These are phyloP conservation scores for Onychomys torridus DNA, from an alignment of 2,797 vertebrate genomes.

Conservation along the genomic window DNA sequence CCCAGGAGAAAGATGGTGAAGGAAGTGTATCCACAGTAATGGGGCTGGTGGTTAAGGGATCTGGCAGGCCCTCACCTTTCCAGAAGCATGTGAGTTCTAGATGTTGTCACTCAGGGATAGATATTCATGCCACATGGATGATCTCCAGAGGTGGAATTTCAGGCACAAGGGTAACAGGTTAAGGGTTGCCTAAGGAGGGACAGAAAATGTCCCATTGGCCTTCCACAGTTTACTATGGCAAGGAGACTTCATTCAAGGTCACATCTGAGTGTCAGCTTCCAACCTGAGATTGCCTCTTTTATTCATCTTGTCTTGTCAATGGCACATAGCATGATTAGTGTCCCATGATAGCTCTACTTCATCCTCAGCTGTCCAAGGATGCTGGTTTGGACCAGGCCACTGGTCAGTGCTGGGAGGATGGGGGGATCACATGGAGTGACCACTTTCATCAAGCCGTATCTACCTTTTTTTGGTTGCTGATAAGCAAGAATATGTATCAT, in stretches of 20 bases:
- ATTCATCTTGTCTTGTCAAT: background rate
- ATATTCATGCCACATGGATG: background rate
- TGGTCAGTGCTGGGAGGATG: background rate
- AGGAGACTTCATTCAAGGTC: background rate
- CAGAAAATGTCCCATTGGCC: background rate
- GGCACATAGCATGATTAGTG: background rate
- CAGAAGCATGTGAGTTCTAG: slow-evolving; percentile 11
- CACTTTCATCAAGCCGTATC: background rate
- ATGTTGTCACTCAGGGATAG: background rate
- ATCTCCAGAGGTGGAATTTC: background rate
- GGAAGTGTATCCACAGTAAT: background rate
- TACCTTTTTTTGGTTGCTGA: background rate
- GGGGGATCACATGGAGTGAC: background rate
- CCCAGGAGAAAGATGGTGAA: background rate
- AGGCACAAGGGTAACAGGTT: background rate
- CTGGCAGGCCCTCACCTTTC: background rate
- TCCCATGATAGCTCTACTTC: background rate
- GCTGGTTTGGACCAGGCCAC: background rate
- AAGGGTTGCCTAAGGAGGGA: background rate
- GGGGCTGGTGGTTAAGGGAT: background rate
- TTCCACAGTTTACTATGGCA: background rate
- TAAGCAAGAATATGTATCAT: background rate
- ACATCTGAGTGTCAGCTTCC: background rate
- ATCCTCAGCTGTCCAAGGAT: background rate
- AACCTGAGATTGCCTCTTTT: background rate